Evolutionary conservation across 2,113 vertebrate species (phyloP).

Genomic region (Craseonycteris thonglongyai): DNA sequence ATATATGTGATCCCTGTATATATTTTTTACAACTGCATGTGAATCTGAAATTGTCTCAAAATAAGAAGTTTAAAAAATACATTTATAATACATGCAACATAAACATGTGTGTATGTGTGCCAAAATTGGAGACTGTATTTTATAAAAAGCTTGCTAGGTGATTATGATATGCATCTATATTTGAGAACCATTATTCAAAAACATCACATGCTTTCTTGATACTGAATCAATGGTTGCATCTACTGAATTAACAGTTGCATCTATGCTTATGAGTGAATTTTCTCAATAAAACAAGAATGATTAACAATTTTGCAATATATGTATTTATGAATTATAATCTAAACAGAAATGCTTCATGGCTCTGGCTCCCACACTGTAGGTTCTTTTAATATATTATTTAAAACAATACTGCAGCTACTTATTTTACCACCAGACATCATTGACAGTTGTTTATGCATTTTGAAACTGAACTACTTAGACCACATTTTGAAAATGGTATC

Average conservation of each 20-base stretch:
- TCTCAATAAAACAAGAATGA: background rate
- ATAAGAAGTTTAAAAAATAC: background rate
- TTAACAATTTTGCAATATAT: background rate
- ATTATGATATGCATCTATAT: background rate
- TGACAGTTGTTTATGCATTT: background rate
- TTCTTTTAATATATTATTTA: background rate
- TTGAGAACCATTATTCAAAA: background rate
- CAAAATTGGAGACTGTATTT: background rate
- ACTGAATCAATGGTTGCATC: background rate
- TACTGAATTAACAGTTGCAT: background rate
- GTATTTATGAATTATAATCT: background rate
- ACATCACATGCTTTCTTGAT: background rate
- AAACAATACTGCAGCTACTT: background rate
- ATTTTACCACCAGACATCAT: background rate
- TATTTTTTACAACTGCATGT: background rate
- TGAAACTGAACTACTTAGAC: background rate
- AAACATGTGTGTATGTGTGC: background rate
- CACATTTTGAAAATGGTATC: slow-evolving; percentile 15
- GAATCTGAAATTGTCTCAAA: background rate
- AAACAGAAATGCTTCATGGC: background rate
- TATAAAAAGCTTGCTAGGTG: background rate
- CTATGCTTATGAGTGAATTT: background rate
- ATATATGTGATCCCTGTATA: background rate
- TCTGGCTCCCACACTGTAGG: background rate
- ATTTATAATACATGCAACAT: background rate